Conservation (phyloP, 2,113 vertebrate species). For the Rhineura floridana region DNA sequence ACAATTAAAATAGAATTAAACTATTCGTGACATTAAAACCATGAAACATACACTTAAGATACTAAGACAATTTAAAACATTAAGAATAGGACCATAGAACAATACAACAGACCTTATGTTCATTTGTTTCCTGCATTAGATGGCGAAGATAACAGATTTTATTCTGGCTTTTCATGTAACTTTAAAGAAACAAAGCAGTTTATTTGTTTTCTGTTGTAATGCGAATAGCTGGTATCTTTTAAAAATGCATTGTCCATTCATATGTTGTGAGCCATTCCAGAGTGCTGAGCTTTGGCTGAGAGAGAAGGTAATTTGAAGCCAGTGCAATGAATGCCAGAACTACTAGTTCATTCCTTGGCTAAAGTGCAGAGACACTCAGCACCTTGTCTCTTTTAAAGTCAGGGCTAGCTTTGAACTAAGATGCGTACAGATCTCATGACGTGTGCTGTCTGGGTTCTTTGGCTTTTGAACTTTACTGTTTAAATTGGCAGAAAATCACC, state of each 20-base stretch:
- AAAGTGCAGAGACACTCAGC: slow-evolving; percentile 47
- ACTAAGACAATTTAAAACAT: too few species aligned
- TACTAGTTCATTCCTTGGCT: slow-evolving; percentile 47
- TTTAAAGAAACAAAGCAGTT: not conserved
- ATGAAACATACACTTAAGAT: too few species aligned
- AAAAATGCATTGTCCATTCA: slow-evolving; percentile 12
- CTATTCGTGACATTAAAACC: too few species aligned
- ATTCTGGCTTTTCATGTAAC: not conserved
- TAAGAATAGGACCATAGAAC: too few species aligned
- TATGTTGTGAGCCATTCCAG: not conserved
- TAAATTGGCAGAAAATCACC: slow-evolving; percentile 31
- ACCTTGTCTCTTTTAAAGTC: slow-evolving; percentile 56
- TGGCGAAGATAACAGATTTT: not conserved
- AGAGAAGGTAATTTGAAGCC: slow-evolving; percentile 43
- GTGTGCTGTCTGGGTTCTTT: slow-evolving; percentile 37
- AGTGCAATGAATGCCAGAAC: slow-evolving; percentile 43
- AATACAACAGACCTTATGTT: too few species aligned
- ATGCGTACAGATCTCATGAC: not conserved
- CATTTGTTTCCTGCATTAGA: slow-evolving; percentile 5
- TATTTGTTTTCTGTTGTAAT: slow-evolving; percentile 4
- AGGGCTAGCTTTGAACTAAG: slow-evolving; percentile 49
- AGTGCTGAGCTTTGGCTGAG: slow-evolving; percentile 1
- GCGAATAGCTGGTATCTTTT: not conserved
- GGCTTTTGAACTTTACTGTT: slow-evolving; percentile 45
- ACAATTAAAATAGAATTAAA: too few species aligned